A percentile compares a stretch with the other conserved stretches of the same genome.
Evolutionary conservation across 2,888 invertebrate genomes (phyloP).

Genomic region (Scaptomyza flava): DNA sequence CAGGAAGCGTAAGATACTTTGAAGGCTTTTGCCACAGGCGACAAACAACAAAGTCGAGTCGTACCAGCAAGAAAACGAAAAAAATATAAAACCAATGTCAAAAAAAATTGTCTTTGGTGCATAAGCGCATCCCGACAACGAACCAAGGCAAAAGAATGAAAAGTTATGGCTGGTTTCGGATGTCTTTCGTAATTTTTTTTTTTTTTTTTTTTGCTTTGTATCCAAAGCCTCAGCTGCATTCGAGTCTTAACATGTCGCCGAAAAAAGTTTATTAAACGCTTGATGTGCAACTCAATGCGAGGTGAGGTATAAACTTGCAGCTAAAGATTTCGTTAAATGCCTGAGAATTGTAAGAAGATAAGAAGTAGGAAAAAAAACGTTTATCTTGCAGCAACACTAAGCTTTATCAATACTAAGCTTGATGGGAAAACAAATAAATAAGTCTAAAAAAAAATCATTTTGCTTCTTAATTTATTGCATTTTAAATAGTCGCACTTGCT

Average conservation of each 20-base stretch:
- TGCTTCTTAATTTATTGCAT: not conserved
- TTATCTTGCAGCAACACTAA: not conserved
- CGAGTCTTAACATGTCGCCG: slow-evolving; percentile 31
- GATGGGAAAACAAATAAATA: not conserved
- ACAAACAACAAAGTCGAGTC: slow-evolving; percentile 58
- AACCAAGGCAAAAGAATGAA: slow-evolving; percentile 51
- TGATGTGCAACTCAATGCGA: slow-evolving; percentile 38
- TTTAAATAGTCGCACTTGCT: not conserved
- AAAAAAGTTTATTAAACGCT: slow-evolving; percentile 54
- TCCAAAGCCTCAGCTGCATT: slow-evolving; percentile 38
- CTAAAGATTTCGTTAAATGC: not conserved
- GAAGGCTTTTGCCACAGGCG: slow-evolving; percentile 65
- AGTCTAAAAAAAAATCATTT: not conserved
- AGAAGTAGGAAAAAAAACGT: not conserved
- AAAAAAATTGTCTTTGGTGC: slow-evolving; percentile 63
- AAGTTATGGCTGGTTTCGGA: slow-evolving; percentile 54
- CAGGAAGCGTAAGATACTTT: slow-evolving; percentile 72
- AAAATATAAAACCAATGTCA: not conserved
- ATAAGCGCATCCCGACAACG: slow-evolving; percentile 68
- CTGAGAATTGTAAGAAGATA: not conserved
- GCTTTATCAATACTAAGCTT: not conserved
- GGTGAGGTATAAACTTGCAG: slow-evolving; percentile 44
- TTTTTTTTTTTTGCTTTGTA: slow-evolving; percentile 16
- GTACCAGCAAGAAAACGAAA: not conserved
- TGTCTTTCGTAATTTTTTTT: slow-evolving; percentile 9